Evolutionary conservation across 2,888 invertebrate species (phyloP).

Genomic region (Ferrisia virgata): DNA sequence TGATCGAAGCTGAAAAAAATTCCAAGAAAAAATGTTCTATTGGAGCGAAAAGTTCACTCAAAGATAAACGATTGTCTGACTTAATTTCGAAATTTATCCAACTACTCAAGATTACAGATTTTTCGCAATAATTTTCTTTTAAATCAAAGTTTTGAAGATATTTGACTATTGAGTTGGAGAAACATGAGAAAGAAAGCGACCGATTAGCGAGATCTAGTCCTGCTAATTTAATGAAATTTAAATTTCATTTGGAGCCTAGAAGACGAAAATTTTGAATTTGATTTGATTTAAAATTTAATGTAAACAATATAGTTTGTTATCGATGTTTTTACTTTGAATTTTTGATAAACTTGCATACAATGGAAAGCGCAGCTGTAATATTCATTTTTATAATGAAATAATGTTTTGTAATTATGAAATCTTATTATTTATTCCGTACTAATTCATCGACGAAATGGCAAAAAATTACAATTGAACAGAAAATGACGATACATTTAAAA

Average conservation of each 20-base stretch:
- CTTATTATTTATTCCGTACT: neutral
- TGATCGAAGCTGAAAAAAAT: slow-evolving; percentile 64
- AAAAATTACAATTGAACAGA: no score
- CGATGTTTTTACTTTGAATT: neutral
- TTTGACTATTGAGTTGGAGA: no score
- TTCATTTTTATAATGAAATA: neutral
- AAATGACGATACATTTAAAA: no score
- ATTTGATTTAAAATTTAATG: neutral
- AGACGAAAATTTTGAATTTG: neutral
- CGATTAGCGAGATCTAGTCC: slow-evolving; percentile 58
- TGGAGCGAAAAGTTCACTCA: slow-evolving; percentile 63
- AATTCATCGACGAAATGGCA: neutral
- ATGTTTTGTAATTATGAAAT: neutral
- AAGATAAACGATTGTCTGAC: slow-evolving; percentile 84
- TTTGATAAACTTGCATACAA: neutral
- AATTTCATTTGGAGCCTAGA: slow-evolving; percentile 27
- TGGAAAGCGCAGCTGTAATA: neutral
- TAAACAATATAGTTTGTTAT: neutral
- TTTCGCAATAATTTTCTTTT: neutral
- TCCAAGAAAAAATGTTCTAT: slow-evolving; percentile 60
- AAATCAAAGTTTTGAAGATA: no score
- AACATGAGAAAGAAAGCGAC: slow-evolving; percentile 68
- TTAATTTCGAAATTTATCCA: slow-evolving; percentile 89
- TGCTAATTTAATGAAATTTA: slow-evolving; percentile 48
- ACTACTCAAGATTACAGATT: slow-evolving; percentile 77